These are phyloP conservation scores for Masnerella sp. DNA, from an alignment of 2,888 invertebrate species.

Conservation along the genomic window DNA sequence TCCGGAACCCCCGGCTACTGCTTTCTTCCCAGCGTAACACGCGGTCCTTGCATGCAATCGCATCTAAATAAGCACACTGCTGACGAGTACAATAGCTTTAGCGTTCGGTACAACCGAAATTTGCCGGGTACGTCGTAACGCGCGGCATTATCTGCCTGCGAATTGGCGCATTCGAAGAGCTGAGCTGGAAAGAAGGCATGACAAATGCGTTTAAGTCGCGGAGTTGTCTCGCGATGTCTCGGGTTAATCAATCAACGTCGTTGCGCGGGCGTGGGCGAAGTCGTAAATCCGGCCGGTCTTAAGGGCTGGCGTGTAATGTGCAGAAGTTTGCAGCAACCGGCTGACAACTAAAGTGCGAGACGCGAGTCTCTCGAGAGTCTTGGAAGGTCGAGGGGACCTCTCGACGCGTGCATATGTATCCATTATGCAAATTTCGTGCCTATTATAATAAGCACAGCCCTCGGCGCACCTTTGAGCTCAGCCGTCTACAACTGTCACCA, in stretches of 20 bases:
- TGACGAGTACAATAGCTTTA: no score
- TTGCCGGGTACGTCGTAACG: no score
- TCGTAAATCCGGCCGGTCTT: conserved; percentile 45
- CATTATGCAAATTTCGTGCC: conserved; percentile 76
- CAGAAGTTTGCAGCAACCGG: conserved; percentile 75
- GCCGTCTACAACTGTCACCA: conserved; percentile 73
- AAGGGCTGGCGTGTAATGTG: conserved; percentile 70
- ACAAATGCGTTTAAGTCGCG: conserved; percentile 53
- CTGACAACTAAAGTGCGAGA: conserved; percentile 75
- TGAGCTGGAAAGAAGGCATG: conserved; percentile 18
- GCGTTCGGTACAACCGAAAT: no score
- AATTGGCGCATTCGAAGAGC: no score
- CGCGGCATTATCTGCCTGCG: no score
- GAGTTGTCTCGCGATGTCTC: conserved; percentile 41
- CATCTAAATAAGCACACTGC: conserved; percentile 71
- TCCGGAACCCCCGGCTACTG: conserved; percentile 73
- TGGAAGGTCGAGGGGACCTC: conserved; percentile 67
- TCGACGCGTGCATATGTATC: conserved; percentile 75
- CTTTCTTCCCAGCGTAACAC: conserved; percentile 69
- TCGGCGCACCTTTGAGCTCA: conserved; percentile 68
- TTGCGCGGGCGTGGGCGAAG: conserved; percentile 18
- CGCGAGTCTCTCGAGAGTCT: conserved; percentile 64
- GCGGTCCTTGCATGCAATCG: conserved; percentile 71
- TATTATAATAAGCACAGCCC: conserved; percentile 77
- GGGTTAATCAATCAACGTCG: conserved; percentile 52